Evolutionary conservation across 2,888 invertebrate species (phyloP).

Genomic region (Xylophagus ater): DNA sequence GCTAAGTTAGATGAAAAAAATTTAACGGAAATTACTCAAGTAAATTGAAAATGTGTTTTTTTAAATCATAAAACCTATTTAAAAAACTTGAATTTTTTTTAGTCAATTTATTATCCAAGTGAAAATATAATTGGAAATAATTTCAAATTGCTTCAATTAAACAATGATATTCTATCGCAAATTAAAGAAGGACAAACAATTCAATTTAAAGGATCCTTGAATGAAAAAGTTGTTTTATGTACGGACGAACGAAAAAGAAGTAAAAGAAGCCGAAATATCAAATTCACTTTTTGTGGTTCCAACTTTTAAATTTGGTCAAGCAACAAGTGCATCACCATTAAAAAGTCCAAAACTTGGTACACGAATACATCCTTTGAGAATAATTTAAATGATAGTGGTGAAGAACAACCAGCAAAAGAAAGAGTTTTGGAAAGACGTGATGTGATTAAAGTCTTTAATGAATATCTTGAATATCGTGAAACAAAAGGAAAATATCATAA

Average conservation of each 20-base stretch:
- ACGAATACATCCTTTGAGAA: slow-evolving; percentile 46
- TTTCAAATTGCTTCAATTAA: slow-evolving; percentile 56
- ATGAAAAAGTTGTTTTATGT: slow-evolving; percentile 73
- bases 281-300: slow-evolving; percentile 74
- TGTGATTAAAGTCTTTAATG: slow-evolving; percentile 60
- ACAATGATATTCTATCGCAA: too few relatives aligned
- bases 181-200: slow-evolving; percentile 55
- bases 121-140: slow-evolving; percentile 43
- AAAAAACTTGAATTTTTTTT: neutral
- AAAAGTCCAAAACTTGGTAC: slow-evolving; percentile 40
- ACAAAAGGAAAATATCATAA: slow-evolving; percentile 67
- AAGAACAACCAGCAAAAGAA: slow-evolving; percentile 34
- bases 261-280: slow-evolving; percentile 81
- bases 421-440: slow-evolving; percentile 45
- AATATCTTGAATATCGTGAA: slow-evolving; percentile 68
- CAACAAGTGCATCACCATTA: slow-evolving; percentile 40
- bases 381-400: slow-evolving; percentile 31
- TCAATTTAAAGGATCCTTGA: slow-evolving; percentile 53
- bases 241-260: slow-evolving; percentile 66
- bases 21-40: slow-evolving; percentile 59
- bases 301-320: slow-evolving; percentile 50
- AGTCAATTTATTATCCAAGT: slow-evolving; percentile 41
- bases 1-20: slow-evolving; percentile 67
- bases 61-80: too few relatives aligned
- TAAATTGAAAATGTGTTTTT: slow-evolving; percentile 39